Evolutionary conservation across 1,140 invertebrate species (phyloP), one percentile per base, ranked within the genome.

Genomic region (Zophobas morio): DNA sequence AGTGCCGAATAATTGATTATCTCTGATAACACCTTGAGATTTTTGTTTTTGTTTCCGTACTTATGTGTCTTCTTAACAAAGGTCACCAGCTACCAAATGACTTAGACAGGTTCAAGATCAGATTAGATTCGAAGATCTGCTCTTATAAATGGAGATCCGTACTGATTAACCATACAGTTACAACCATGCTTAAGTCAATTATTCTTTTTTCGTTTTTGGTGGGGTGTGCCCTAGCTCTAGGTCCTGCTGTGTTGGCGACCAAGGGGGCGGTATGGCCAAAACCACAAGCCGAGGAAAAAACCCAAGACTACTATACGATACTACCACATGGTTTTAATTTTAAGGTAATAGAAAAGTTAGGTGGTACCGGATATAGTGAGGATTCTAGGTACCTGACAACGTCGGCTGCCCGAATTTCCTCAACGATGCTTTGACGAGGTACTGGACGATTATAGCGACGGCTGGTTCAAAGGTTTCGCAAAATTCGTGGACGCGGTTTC

Each of bases 221-320:
- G 2, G 35, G 53, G 5, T 54, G 53, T 66, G 60, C 60, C 2
- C 20, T 82, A 6, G 70, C 81, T 37, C 83, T 83, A 2, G 85
- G 85, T 32, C 84, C 85, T 1, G 34, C 42, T 70, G 80, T 84
- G 1, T 66, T 56, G 2, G 82, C 89, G 0, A 89, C 89, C 1
- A 86, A 87, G 79, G 89, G 89, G 5, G 86, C 86, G 76, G 84
- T 89, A 5, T 90, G 89, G 89, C 89, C 89, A 0, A 87, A 88
- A 84, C 88, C 89, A 0, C 86, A 88, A 79, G 56, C 82, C 32
- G 85, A 88, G 82, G 78, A 57, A 8, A 86, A 85, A 51, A 46
- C 82, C 32, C 53, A 82, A 6, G 82, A 79, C 2, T 87, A 82
- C 81, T 87, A 84, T 74, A 80, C 81, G 70, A 82, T 88, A 20